A percentile compares a stretch with the other conserved stretches of the same genome.
Evolutionary conservation across 2,888 invertebrate genomes (phyloP).

Genomic region (Cetonia aurata): DNA sequence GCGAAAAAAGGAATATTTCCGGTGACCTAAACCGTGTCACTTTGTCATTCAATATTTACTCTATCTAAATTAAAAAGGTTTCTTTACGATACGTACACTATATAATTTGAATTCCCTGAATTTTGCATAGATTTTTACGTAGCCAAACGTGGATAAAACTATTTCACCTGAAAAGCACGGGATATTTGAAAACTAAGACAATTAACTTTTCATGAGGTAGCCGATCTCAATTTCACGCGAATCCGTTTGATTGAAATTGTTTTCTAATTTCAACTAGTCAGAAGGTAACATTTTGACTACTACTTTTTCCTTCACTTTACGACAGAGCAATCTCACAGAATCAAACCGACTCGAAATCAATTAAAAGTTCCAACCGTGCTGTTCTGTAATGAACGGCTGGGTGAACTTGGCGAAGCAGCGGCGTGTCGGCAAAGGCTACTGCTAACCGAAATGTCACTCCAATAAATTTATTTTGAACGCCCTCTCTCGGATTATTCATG

Average conservation of each 20-base stretch:
- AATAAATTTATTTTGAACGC: conserved; percentile 40
- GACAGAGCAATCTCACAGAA: conserved; percentile 14
- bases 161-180: background rate
- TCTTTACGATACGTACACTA: too few species aligned
- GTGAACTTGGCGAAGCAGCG: conserved; percentile 24
- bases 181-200: background rate
- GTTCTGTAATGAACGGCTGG: conserved; percentile 33
- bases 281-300: conserved; percentile 11
- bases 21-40: background rate
- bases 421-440: conserved; percentile 30
- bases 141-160: background rate
- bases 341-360: conserved; percentile 36
- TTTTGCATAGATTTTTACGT: too few species aligned
- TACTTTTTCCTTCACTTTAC: conserved; percentile 32
- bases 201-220: background rate
- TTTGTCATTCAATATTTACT: background rate
- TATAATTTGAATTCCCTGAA: too few species aligned
- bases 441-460: conserved; percentile 35
- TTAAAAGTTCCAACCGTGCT: conserved; percentile 33
- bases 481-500: conserved; percentile 26
- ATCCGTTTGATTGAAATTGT: conserved; percentile 25
- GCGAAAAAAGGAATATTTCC: conserved; percentile 4
- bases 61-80: too few species aligned
- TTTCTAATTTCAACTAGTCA: conserved; percentile 8
- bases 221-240: background rate